Percentiles rank a stretch among this genome's conserved stretches.
These are phyloP conservation scores for Sylvia borin DNA, from an alignment of 2,797 vertebrate species.

Conservation along the genomic window DNA sequence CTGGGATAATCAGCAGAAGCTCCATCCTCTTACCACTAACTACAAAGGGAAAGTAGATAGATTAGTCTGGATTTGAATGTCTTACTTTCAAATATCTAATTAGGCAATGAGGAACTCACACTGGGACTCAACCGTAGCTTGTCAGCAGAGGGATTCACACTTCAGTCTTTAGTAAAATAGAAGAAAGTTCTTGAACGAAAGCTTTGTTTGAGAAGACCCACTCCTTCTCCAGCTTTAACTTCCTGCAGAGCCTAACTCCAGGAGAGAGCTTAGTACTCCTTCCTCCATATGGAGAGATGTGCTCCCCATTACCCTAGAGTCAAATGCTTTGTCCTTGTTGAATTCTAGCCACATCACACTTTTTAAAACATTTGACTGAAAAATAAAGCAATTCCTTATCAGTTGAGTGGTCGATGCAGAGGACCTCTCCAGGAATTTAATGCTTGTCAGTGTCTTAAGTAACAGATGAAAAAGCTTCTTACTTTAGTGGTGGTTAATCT, in stretches of 20 bases:
- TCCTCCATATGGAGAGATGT: not conserved
- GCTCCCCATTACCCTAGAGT: not conserved
- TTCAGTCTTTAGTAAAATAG: not conserved
- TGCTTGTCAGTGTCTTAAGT: not conserved
- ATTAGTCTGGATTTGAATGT: not conserved
- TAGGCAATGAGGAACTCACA: not conserved
- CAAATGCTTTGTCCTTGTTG: not conserved
- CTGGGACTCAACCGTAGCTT: not conserved
- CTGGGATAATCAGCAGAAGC: not conserved
- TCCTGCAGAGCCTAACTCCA: not conserved
- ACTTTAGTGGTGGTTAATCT: not conserved
- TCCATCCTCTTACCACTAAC: not conserved
- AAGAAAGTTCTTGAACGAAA: not conserved
- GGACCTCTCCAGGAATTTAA: not conserved
- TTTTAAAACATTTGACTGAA: not conserved
- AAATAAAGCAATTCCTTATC: not conserved
- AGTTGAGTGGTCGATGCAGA: not conserved
- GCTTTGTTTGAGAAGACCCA: not conserved
- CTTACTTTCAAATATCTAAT: conserved; percentile 21
- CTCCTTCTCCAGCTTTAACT: not conserved
- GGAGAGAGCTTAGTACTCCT: not conserved
- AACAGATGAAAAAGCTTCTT: not conserved
- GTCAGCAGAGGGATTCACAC: not conserved
- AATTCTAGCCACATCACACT: not conserved
- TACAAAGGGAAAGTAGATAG: not conserved